Percentiles rank a stretch among this genome's conserved stretches.
phyloP scores from a whole-genome alignment of 1,140 invertebrate species.

The Euwallacea similis region DNA sequence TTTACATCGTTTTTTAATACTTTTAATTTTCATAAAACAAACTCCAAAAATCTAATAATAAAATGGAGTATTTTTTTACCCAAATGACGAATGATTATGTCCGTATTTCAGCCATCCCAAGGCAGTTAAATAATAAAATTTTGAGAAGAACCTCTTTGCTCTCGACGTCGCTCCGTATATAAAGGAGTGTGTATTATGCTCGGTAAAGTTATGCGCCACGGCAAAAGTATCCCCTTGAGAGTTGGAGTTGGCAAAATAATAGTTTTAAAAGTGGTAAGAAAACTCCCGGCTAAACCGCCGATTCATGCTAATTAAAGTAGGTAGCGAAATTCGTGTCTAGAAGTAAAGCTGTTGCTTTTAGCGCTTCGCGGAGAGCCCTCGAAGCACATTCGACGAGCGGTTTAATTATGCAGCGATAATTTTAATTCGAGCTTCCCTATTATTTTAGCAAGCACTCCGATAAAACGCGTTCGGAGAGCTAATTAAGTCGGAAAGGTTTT shows the following conservation, averaged over 20 bases:
- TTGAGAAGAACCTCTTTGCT: too few relatives aligned
- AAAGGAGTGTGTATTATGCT: too few relatives aligned
- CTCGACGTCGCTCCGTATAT: too few relatives aligned
- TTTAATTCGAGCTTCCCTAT: constrained; percentile 4
- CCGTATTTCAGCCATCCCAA: too few relatives aligned
- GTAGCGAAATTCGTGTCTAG: background rate
- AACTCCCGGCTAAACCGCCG: background rate
- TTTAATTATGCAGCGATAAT: constrained; percentile 7
- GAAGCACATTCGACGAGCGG: background rate
- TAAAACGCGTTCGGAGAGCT: background rate
- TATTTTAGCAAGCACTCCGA: constrained; percentile 3
- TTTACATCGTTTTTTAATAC: too few relatives aligned
- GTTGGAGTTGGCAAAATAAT: background rate
- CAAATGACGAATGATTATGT: too few relatives aligned
- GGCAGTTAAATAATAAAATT: too few relatives aligned
- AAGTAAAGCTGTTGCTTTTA: constrained; percentile 6
- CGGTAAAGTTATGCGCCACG: too few relatives aligned
- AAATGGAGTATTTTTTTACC: too few relatives aligned
- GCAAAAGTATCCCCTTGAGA: too few relatives aligned
- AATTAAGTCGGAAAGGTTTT: constrained; percentile 3
- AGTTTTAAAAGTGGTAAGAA: background rate
- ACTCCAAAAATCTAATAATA: too few relatives aligned
- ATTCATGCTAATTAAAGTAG: background rate
- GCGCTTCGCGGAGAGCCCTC: constrained; percentile 1
- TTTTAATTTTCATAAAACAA: too few relatives aligned